Evolutionary conservation across 1,140 invertebrate species (phyloP), one percentile per base, ranked within the genome.

Genomic region (Nasonia vitripennis): DNA sequence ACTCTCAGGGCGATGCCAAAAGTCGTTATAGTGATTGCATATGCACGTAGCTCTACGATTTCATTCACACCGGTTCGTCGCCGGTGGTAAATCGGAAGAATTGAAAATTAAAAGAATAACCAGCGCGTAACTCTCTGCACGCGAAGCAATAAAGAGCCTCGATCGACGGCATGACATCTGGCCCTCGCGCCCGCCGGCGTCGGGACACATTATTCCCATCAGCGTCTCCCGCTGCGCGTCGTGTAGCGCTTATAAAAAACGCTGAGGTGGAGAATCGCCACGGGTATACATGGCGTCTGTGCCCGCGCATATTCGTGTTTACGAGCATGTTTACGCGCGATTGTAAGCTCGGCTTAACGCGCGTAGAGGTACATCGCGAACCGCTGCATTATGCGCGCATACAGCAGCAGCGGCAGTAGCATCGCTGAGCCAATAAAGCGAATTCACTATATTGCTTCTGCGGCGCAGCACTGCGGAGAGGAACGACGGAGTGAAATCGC

Each of bases 271-370:
- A 62, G 17, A n/a, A 62, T 20, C 55, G 17, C 20, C 55, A 20
- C 1, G 17, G 55, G 3, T 14, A 55, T 20, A n/a, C 27, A 27
- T 3, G 4, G 20, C 20, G 51, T 17, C 51, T 55, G 51, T 9
- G 23, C 23, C 3, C 6, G 70, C 70, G 27, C 27, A 71, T 34
- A 71, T 45, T 41, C 73, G 73, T 75, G 73, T 75, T 75, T 45
- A 75, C 73, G 73, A 71, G 73, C 20, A 20, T 75, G 73, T 75
- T 75, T 45, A 75, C 27, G 73, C 37, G 37, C 73, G 73, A 45
- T 75, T 45, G 73, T 41, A 37, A 75, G 37, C 73, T 17, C 73
- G 73, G 73, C 73, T 75, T 45, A 75, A 20, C 68, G 68, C 27
- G 23, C 68, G 68, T 12, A 11, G 11, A 71, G n/a, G 68, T 71